These are phyloP conservation scores for Cryptops parisi DNA, from an alignment of 2,888 invertebrate species.

Conservation along the genomic window DNA sequence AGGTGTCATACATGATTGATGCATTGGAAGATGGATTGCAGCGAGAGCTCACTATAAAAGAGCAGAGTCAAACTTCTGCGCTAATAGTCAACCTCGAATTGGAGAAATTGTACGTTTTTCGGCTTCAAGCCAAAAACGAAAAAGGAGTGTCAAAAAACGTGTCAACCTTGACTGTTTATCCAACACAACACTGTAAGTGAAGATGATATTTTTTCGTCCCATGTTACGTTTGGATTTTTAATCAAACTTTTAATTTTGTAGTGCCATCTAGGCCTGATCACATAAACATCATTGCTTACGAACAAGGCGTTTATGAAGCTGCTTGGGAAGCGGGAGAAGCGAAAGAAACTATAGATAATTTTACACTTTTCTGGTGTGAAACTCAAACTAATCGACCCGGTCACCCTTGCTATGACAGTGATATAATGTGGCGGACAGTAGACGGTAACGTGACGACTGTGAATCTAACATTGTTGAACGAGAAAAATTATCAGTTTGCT, in stretches of 20 bases:
- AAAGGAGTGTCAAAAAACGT: neutral
- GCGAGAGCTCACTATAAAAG: neutral
- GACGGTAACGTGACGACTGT: neutral
- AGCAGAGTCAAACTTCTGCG: slow-evolving; percentile 4
- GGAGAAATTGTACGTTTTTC: slow-evolving; percentile 3
- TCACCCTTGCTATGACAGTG: slow-evolving; percentile 1
- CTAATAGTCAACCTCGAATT: neutral
- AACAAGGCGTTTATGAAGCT: neutral
- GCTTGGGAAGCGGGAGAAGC: slow-evolving; percentile 5
- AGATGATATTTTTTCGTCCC: too few species aligned
- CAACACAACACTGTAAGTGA: slow-evolving; percentile 1
- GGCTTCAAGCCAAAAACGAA: slow-evolving; percentile 6
- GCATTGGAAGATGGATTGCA: slow-evolving; percentile 11
- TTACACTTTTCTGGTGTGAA: slow-evolving; percentile 7
- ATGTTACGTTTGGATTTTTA: too few species aligned
- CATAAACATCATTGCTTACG: neutral
- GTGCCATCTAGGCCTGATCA: slow-evolving; percentile 6
- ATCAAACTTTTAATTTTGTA: neutral
- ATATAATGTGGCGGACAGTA: slow-evolving; percentile 3
- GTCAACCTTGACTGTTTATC: neutral
- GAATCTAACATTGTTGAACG: slow-evolving; percentile 3
- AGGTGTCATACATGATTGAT: slow-evolving; percentile 7
- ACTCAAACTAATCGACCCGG: neutral
- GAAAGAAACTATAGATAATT: neutral
- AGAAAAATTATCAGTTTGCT: slow-evolving; percentile 3